Base-by-base conservation (phyloP, 2,797 vertebrate species). In the Cryptoprocta ferox region DNA sequence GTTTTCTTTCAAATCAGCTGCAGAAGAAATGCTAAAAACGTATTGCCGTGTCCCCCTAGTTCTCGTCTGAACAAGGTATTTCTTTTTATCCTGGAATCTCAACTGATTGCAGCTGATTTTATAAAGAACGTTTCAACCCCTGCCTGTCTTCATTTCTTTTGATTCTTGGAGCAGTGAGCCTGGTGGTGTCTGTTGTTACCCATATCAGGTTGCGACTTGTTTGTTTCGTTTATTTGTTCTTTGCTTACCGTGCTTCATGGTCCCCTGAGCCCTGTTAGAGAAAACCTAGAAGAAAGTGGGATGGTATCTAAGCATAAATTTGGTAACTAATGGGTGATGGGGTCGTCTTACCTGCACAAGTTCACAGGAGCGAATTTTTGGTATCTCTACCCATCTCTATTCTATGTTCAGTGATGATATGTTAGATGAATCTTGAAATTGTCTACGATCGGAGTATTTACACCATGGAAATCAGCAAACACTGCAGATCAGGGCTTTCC, bases 91-190 rank as follows among this genome's bases (percentile, higher is more conserved):
- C 84, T 86, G 28, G 39, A 84, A n/a, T 92, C 90, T 79, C 82
- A 91, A 32, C 18, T 73, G n/a, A 13, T 16, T 0, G 21, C n/a
- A 76, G 56, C 45, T 45, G 83, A 81, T 32, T 50, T 85, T 85
- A 42, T 85, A 80, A 97, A 88, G 75, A 32, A 35, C 5, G 48
- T 0, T 84, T 92, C 50, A 32, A 35, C 79, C 42, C 70, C 0
- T 94, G 95, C 90, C 50, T 96, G 15, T 92, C 80, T 89, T 76
- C 19, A 30, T 92, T 95, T 61, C 90, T 50, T 83, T 91, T 95
- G 70, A 65, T 48, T 89, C 2, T 56, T 66, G 48, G 19, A n/a
- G 8, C 71, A 66, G 15, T 0, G 39, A 95, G 28, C 32, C 79
- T 84, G 37, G 9, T 32, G 45, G 26, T 32, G 26, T 56, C 50